Evolutionary conservation across 2,113 vertebrate genomes (phyloP).

Genomic region (Sclerurus mexicanus): DNA sequence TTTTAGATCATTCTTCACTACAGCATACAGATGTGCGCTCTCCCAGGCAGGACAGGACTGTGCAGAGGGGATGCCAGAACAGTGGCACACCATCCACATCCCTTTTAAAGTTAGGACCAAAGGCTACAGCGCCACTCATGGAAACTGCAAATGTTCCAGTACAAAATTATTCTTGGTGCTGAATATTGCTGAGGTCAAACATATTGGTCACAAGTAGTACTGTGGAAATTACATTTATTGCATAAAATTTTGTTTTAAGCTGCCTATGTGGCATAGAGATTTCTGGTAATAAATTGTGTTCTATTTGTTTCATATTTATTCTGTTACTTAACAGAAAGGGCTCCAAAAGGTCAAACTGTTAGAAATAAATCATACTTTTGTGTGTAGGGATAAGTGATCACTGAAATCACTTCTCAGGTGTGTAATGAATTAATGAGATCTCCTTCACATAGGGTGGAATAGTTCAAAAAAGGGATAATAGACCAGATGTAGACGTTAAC

Average conservation of each 20-base stretch:
- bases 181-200: not conserved
- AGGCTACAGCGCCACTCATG: not conserved
- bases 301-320: not conserved
- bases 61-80: not conserved
- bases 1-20: not conserved
- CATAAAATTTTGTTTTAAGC: not conserved
- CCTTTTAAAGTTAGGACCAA: not conserved
- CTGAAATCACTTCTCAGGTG: not conserved
- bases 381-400: not conserved
- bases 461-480: not conserved
- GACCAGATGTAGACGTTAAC: not conserved
- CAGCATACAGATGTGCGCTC: accelerated
- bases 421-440: not conserved
- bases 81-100: not conserved
- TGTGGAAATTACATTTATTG: not conserved
- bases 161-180: not conserved
- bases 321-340: not conserved
- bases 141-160: not conserved
- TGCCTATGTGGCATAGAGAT: not conserved
- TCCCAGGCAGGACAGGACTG: not conserved
- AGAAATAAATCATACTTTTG: not conserved
- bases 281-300: not conserved
- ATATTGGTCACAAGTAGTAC: not conserved
- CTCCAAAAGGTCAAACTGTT: not conserved
- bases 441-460: not conserved